Conservation (phyloP, 2,797 vertebrate species). For the Pempheris klunzingeri region DNA sequence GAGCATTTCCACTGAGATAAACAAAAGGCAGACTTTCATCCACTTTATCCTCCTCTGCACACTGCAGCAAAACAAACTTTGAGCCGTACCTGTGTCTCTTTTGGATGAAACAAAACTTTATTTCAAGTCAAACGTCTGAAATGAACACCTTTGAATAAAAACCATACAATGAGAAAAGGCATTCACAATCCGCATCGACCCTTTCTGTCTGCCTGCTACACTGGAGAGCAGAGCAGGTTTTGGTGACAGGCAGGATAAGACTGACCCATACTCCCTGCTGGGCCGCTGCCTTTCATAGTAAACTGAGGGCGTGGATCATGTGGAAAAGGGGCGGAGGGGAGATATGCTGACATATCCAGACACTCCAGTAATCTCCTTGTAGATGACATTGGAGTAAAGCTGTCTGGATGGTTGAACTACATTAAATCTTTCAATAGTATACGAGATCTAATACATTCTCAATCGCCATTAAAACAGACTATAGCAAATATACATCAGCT, state of each 20-base stretch:
- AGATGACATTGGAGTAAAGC: conserved; percentile 33
- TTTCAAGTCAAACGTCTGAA: conserved; percentile 60
- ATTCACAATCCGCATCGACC: conserved; percentile 5
- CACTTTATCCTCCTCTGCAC: neutral
- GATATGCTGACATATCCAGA: conserved; percentile 49
- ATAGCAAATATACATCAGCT: conserved; percentile 48
- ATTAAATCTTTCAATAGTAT: conserved; percentile 33
- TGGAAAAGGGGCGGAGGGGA: conserved; percentile 15
- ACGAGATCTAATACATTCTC: conserved; percentile 37
- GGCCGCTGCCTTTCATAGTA: conserved; percentile 48
- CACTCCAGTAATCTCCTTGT: conserved; percentile 43
- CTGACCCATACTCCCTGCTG: conserved; percentile 53
- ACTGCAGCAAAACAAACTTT: conserved; percentile 13
- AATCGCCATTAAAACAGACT: conserved; percentile 20
- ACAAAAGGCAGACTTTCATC: neutral
- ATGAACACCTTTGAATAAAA: conserved; percentile 41
- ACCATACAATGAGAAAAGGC: conserved; percentile 21
- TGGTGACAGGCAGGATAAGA: conserved; percentile 55
- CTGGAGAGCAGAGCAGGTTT: conserved; percentile 56
- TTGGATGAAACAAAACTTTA: conserved; percentile 56
- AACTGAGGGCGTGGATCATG: conserved; percentile 47
- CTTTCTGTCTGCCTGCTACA: conserved; percentile 14
- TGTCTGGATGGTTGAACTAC: conserved; percentile 31
- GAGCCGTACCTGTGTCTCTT: neutral
- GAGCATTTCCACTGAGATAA: conserved; percentile 8